phyloP scores from a whole-genome alignment of 2,113 vertebrate species.

The Ardeotis arabs region DNA sequence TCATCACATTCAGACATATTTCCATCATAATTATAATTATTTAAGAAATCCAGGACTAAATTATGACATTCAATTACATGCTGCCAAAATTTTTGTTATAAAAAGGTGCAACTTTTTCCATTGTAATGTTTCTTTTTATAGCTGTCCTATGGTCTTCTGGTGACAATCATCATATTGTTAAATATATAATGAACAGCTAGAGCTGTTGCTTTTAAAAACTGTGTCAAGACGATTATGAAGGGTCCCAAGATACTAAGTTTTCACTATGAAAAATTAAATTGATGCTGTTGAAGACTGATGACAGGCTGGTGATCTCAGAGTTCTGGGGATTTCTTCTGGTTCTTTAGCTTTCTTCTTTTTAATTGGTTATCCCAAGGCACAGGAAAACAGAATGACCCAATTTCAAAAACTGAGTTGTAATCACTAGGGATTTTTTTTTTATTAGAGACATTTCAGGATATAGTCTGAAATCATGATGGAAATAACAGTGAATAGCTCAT shows the following conservation, averaged over 20 bases:
- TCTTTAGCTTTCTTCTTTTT: conserved; percentile 24
- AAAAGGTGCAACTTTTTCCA: background rate
- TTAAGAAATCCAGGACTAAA: background rate
- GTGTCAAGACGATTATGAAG: conserved; percentile 3
- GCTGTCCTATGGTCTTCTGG: background rate
- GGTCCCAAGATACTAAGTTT: conserved; percentile 20
- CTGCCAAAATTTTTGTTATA: background rate
- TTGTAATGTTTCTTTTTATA: background rate
- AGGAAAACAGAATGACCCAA: conserved; percentile 45
- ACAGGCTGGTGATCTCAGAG: background rate
- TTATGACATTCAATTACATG: background rate
- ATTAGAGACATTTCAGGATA: background rate
- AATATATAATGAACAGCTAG: background rate
- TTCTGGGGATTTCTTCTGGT: conserved; percentile 1
- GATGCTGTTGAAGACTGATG: background rate
- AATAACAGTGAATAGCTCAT: conserved; percentile 29
- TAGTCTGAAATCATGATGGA: conserved; percentile 39
- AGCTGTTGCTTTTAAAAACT: conserved; percentile 34
- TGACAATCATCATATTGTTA: background rate
- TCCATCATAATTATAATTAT: background rate
- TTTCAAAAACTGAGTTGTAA: conserved; percentile 59
- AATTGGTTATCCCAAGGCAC: conserved; percentile 56
- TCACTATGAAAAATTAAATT: conserved; percentile 3
- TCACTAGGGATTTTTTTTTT: conserved; percentile 10
- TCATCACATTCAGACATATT: background rate